phyloP scores from a whole-genome alignment of 2,797 vertebrate genomes.

The Peromyscus eremicus region DNA sequence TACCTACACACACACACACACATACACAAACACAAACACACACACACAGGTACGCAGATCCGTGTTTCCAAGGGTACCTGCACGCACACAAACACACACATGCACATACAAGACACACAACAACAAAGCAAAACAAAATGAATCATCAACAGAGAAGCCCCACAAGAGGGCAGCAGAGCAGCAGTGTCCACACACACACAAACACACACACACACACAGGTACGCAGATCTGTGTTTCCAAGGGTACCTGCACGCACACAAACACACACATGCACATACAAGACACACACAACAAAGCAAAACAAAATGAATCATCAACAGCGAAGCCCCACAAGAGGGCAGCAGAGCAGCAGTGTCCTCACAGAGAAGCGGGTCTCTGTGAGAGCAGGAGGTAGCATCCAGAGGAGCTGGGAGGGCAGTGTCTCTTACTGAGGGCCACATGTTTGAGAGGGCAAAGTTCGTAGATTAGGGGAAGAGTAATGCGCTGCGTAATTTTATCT shows the following conservation, averaged over 20 bases:
- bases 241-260: too few species aligned
- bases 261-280: not conserved
- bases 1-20: too few species aligned
- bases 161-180: not conserved
- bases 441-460: not conserved
- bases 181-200: not conserved
- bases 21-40: not conserved
- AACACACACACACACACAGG: too few species aligned
- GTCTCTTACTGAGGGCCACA: not conserved
- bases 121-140: not conserved
- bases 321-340: not conserved
- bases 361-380: not conserved
- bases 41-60: not conserved
- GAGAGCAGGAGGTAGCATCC: fast-evolving
- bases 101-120: not conserved
- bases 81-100: too few species aligned
- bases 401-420: not conserved
- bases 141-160: not conserved
- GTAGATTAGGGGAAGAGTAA: not conserved
- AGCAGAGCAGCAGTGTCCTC: not conserved
- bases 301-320: not conserved
- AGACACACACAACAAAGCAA: not conserved
- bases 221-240: not conserved
- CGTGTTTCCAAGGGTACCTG: too few species aligned
- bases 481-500: not conserved